A percentile compares a stretch with the other conserved stretches of the same genome.
phyloP scores from a whole-genome alignment of 2,113 vertebrate species.

The Sebastes schlegelii region DNA sequence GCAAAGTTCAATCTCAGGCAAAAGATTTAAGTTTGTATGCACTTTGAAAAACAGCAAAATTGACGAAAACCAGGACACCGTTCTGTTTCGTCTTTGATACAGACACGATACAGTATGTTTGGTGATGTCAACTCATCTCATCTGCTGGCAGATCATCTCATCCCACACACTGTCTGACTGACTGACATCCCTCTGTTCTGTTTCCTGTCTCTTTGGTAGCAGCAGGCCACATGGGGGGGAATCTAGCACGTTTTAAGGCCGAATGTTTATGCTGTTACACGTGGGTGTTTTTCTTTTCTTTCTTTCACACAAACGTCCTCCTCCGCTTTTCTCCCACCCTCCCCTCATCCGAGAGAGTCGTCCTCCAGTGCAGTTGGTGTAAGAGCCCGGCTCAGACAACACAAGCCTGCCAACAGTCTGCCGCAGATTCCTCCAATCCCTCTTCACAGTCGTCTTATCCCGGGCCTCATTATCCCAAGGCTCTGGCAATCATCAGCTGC shows the following conservation, averaged over 20 bases:
- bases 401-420: slow-evolving; percentile 67
- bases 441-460: slow-evolving; percentile 64
- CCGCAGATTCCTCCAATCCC: slow-evolving; percentile 61
- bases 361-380: slow-evolving; percentile 52
- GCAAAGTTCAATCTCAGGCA: slow-evolving; percentile 20
- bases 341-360: slow-evolving; percentile 19
- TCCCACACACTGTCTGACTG: slow-evolving; percentile 59
- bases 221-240: slow-evolving; percentile 28
- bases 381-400: slow-evolving; percentile 61
- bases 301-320: slow-evolving; percentile 28
- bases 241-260: slow-evolving; percentile 23
- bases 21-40: slow-evolving; percentile 11
- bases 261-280: slow-evolving; percentile 30
- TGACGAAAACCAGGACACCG: slow-evolving; percentile 43
- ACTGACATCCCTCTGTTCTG: slow-evolving; percentile 56
- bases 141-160: slow-evolving; percentile 53
- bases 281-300: slow-evolving; percentile 50
- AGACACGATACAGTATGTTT: slow-evolving; percentile 54
- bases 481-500: slow-evolving; percentile 57
- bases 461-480: slow-evolving; percentile 64
- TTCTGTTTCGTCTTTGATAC: slow-evolving; percentile 45
- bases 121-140: slow-evolving; percentile 51
- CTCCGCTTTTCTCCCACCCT: slow-evolving; percentile 3
- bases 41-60: slow-evolving; percentile 35
- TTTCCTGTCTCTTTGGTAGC: slow-evolving; percentile 46